These are phyloP conservation scores for Phaethon lepturus DNA, from an alignment of 2,113 vertebrate species.

Conservation along the genomic window DNA sequence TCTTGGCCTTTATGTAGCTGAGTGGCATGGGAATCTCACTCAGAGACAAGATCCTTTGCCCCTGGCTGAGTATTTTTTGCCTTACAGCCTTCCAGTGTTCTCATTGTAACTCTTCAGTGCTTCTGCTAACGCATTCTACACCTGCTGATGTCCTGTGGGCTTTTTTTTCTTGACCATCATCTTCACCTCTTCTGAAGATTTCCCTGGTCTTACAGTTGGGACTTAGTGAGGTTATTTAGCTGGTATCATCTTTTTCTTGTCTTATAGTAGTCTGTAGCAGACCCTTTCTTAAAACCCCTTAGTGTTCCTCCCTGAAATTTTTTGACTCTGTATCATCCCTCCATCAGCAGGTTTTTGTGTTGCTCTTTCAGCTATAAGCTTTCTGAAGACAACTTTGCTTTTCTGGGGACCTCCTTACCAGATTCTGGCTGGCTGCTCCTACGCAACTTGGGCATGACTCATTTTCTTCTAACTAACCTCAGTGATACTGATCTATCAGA, in stretches of 20 bases:
- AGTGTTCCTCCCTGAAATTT: background rate
- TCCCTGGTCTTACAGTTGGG: background rate
- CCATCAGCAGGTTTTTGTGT: background rate
- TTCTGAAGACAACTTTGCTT: conserved; percentile 21
- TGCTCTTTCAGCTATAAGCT: background rate
- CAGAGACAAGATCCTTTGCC: background rate
- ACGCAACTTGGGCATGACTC: conserved; percentile 17
- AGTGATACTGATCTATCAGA: background rate
- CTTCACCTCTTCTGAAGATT: background rate
- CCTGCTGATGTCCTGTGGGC: background rate
- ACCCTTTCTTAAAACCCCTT: background rate
- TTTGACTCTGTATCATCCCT: background rate
- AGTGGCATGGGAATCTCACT: background rate
- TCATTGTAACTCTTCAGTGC: background rate
- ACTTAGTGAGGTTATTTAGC: background rate
- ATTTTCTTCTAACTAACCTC: background rate
- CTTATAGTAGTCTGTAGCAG: background rate
- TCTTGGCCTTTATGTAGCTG: background rate
- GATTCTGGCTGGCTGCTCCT: background rate
- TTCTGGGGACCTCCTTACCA: background rate
- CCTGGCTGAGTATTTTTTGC: background rate
- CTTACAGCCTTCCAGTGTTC: background rate
- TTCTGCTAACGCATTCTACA: background rate
- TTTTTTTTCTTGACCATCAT: background rate
- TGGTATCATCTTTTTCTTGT: background rate